phyloP scores from a whole-genome alignment of 1,140 invertebrate species.

The Danaus plexippus region DNA sequence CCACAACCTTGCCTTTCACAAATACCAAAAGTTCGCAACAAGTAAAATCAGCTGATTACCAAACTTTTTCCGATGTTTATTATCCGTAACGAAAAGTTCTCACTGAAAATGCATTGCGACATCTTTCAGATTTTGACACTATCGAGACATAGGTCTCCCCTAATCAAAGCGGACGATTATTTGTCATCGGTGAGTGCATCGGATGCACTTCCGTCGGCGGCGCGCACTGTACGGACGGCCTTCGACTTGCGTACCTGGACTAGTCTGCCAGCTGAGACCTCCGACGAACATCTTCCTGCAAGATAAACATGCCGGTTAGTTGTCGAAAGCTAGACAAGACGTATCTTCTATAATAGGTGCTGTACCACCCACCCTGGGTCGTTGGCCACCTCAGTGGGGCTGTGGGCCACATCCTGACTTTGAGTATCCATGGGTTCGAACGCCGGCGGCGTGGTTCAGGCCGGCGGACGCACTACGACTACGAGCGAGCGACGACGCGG shows the following conservation, averaged over 20 bases:
- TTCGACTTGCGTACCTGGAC: slow-evolving; percentile 88
- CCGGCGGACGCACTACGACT: slow-evolving; percentile 71
- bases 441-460: slow-evolving; percentile 50
- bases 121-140: slow-evolving; percentile 23
- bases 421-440: slow-evolving; percentile 77
- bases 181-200: slow-evolving; percentile 46
- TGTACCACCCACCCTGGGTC: slow-evolving; percentile 85
- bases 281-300: slow-evolving; percentile 99
- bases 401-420: slow-evolving; percentile 81
- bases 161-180: slow-evolving; percentile 35
- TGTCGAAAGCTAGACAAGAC: slow-evolving; percentile 27
- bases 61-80: slow-evolving; percentile 65
- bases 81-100: slow-evolving; percentile 35
- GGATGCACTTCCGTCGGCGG: slow-evolving; percentile 49
- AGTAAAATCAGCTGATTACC: slow-evolving; percentile 65
- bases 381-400: slow-evolving; percentile 88
- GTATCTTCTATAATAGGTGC: slow-evolving; percentile 30
- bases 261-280: slow-evolving; percentile 99
- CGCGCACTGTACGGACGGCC: slow-evolving; percentile 38
- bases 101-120: slow-evolving; percentile 41
- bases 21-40: slow-evolving; percentile 36
- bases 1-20: slow-evolving; percentile 27
- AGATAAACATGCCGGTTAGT: slow-evolving; percentile 73
- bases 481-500: slow-evolving; percentile 74
- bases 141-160: slow-evolving; percentile 29